These are phyloP conservation scores for Carposina sasakii DNA, from an alignment of 1,140 invertebrate species.

Conservation along the genomic window DNA sequence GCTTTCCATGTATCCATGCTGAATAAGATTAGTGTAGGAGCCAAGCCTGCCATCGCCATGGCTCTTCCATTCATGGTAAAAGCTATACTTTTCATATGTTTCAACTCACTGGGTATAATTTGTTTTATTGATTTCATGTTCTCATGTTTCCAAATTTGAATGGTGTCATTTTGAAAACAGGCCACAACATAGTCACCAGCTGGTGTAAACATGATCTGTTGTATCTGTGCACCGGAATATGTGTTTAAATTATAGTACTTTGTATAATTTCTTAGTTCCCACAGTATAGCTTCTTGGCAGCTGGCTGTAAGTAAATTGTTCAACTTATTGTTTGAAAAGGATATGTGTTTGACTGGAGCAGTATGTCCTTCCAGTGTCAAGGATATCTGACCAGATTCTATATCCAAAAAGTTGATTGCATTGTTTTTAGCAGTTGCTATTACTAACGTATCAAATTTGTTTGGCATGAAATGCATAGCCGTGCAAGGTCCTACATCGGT, in stretches of 20 bases:
- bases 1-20: slow-evolving; percentile 74
- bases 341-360: slow-evolving; percentile 71
- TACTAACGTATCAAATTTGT: slow-evolving; percentile 61
- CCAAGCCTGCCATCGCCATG: slow-evolving; percentile 75
- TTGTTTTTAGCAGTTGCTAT: slow-evolving; percentile 59
- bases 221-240: slow-evolving; percentile 73
- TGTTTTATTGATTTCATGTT: slow-evolving; percentile 73
- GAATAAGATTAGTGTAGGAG: slow-evolving; percentile 72
- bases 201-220: slow-evolving; percentile 75
- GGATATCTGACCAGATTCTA: slow-evolving; percentile 48
- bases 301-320: slow-evolving; percentile 75
- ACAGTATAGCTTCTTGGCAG: slow-evolving; percentile 76
- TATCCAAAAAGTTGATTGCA: slow-evolving; percentile 64
- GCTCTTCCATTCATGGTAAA: slow-evolving; percentile 77
- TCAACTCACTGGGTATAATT: slow-evolving; percentile 69
- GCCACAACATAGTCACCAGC: slow-evolving; percentile 74
- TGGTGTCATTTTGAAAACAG: slow-evolving; percentile 77
- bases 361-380: slow-evolving; percentile 71
- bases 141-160: slow-evolving; percentile 78
- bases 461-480: slow-evolving; percentile 62
- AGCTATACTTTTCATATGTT: slow-evolving; percentile 71
- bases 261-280: slow-evolving; percentile 73
- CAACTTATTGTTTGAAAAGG: slow-evolving; percentile 74
- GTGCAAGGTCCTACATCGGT: slow-evolving; percentile 50
- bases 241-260: slow-evolving; percentile 74